A percentile compares a stretch with the other conserved stretches of the same genome.
phyloP scores from a whole-genome alignment of 2,888 invertebrate genomes.

The Lottia gigantea region DNA sequence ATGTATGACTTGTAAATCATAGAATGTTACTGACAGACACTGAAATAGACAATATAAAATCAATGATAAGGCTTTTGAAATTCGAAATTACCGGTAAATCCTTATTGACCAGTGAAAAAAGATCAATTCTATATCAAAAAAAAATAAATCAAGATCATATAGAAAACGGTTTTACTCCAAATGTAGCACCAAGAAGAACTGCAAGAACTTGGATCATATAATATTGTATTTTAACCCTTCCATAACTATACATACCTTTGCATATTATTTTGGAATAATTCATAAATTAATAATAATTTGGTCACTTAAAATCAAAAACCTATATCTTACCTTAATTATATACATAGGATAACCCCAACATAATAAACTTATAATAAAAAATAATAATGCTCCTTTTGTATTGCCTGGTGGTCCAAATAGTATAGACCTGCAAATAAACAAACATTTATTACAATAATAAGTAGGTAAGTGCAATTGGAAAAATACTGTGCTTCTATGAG shows the following conservation, averaged over 20 bases:
- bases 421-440: slow-evolving; percentile 75
- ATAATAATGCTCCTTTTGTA: slow-evolving; percentile 86
- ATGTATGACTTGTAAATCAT: slow-evolving; percentile 77
- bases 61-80: not conserved
- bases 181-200: too few species aligned
- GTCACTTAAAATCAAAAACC: too few species aligned
- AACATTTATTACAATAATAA: not conserved
- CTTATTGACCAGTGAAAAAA: too few species aligned
- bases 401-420: slow-evolving; percentile 91
- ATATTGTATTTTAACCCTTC: too few species aligned
- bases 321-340: slow-evolving; percentile 78
- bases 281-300: not conserved
- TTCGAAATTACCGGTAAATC: too few species aligned
- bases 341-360: slow-evolving; percentile 96
- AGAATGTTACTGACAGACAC: slow-evolving; percentile 92
- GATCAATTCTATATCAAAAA: too few species aligned
- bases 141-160: too few species aligned
- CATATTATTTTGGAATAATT: too few species aligned
- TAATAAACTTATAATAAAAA: slow-evolving; percentile 86
- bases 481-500: too few species aligned
- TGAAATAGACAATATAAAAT: slow-evolving; percentile 66
- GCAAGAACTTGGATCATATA: too few species aligned
- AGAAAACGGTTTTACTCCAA: too few species aligned
- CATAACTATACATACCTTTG: too few species aligned
- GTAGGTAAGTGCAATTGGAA: not conserved